phyloP scores from a whole-genome alignment of 37 sponge, comb jelly and placozoan genomes.

The Haliclona indistincta region DNA sequence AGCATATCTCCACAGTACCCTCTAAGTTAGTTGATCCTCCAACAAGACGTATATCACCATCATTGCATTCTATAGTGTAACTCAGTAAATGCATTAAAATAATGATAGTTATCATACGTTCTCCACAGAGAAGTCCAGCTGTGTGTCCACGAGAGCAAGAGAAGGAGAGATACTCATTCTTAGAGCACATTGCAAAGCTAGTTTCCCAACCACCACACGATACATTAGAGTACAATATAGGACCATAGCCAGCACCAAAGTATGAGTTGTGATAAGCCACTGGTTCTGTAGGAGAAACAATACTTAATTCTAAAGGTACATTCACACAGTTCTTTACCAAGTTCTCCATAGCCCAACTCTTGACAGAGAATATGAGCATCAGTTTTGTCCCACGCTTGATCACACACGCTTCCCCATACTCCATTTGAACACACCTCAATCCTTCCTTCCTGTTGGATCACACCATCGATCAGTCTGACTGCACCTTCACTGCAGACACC shows the following conservation, averaged over 20 bases:
- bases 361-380: neutral
- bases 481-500: neutral
- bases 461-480: neutral
- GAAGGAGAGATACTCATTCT: neutral
- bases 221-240: neutral
- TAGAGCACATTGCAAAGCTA: neutral
- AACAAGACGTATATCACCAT: slow-evolving; percentile 1
- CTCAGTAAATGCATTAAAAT: too few relatives aligned
- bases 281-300: neutral
- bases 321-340: neutral
- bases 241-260: neutral
- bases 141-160: slow-evolving; percentile 14
- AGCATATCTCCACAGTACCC: slow-evolving; percentile 10
- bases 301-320: neutral
- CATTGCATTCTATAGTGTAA: neutral
- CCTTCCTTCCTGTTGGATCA: neutral
- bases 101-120: too few relatives aligned
- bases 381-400: neutral
- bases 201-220: neutral
- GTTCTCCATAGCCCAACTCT: neutral
- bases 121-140: slow-evolving; percentile 7
- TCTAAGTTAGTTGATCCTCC: neutral
- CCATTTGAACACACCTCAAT: slow-evolving; percentile 4
- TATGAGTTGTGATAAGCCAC: neutral
- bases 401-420: slow-evolving; percentile 5